Conservation (phyloP, 1,140 invertebrate genomes). For the Saccostrea glomerata region DNA sequence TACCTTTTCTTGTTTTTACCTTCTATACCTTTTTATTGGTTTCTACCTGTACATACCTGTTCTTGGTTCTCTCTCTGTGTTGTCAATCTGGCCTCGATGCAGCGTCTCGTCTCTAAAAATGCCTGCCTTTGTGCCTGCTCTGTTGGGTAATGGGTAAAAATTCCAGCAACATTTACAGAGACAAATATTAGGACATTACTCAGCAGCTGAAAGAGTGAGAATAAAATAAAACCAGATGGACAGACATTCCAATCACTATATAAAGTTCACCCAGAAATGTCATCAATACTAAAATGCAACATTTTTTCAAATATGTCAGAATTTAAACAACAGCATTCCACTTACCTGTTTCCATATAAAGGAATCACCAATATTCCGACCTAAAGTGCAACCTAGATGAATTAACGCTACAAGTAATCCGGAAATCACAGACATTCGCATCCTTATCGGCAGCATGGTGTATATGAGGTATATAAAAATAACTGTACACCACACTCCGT, state of each 20-base stretch:
- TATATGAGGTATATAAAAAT: slow-evolving; percentile 94
- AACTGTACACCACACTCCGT: slow-evolving; percentile 85
- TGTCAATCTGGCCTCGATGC: slow-evolving; percentile 74
- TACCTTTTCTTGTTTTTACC: no score
- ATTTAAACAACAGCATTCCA: background rate
- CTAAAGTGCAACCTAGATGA: slow-evolving; percentile 82
- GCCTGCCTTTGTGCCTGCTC: slow-evolving; percentile 74
- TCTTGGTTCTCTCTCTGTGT: slow-evolving; percentile 76
- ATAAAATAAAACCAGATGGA: background rate
- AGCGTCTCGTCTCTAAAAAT: slow-evolving; percentile 74
- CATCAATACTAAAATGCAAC: background rate
- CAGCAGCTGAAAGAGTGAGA: slow-evolving; percentile 82
- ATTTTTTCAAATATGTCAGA: background rate
- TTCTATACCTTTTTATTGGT: no score
- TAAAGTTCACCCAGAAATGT: background rate
- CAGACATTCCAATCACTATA: background rate
- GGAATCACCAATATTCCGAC: slow-evolving; percentile 64
- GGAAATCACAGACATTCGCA: slow-evolving; percentile 88
- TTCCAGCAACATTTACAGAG: slow-evolving; percentile 84
- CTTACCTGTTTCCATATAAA: slow-evolving; percentile 78
- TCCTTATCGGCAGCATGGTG: slow-evolving; percentile 88
- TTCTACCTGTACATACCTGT: slow-evolving; percentile 64
- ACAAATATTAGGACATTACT: slow-evolving; percentile 86
- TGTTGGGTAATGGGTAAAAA: slow-evolving; percentile 76
- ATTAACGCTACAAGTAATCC: slow-evolving; percentile 84